These are phyloP conservation scores for Lasioglossum marginatum DNA, from an alignment of 2,888 invertebrate species.

Conservation along the genomic window DNA sequence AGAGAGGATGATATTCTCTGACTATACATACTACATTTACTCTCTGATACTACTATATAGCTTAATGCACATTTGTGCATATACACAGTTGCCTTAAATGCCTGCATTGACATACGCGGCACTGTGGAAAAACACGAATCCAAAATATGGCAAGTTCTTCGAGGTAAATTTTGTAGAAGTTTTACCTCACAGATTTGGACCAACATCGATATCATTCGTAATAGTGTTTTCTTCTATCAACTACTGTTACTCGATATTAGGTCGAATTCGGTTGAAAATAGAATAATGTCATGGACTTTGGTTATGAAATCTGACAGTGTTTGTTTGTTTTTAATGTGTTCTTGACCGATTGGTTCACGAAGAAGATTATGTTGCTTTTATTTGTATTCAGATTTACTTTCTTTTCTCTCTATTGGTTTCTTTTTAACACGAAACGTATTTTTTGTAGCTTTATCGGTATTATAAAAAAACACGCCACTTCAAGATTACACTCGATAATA, in stretches of 20 bases:
- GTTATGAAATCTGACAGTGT: slow-evolving; percentile 57
- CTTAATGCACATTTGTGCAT: slow-evolving; percentile 18
- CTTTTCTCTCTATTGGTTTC: not conserved
- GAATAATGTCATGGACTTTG: slow-evolving; percentile 31
- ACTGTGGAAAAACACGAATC: slow-evolving; percentile 54
- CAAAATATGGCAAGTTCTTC: slow-evolving; percentile 89
- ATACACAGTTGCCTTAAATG: slow-evolving; percentile 11
- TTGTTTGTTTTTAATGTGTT: slow-evolving; percentile 47
- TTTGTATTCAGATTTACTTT: not conserved
- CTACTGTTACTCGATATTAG: not conserved
- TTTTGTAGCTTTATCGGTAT: not conserved
- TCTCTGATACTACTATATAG: not conserved
- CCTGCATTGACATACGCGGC: slow-evolving; percentile 57
- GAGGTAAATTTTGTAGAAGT: slow-evolving; percentile 85
- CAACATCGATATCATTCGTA: not conserved
- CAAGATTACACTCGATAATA: not conserved
- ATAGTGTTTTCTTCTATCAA: not conserved
- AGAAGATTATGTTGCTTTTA: not conserved
- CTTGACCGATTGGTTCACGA: not conserved
- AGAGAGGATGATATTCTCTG: too few species aligned
- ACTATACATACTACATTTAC: too few species aligned
- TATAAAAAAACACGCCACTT: not conserved
- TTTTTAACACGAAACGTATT: not conserved
- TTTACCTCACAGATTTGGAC: slow-evolving; percentile 5
- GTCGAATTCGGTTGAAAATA: not conserved